Evolutionary conservation across 2,888 invertebrate species (phyloP).

Genomic region (Eilema caniola): DNA sequence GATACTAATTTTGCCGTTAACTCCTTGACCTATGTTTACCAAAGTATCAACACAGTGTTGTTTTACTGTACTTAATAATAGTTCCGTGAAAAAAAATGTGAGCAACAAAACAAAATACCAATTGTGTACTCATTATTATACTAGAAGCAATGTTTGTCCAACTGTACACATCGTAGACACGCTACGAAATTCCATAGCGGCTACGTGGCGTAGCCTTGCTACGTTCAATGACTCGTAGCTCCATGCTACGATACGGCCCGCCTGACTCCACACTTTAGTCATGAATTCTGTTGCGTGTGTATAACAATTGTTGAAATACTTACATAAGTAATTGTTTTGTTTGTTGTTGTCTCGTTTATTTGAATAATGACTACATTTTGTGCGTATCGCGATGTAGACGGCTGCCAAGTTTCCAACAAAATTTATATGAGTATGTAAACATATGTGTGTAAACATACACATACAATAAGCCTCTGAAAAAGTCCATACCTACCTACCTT

Average conservation of each 20-base stretch:
- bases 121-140: no score
- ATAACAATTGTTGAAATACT: background rate
- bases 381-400: background rate
- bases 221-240: conserved; percentile 29
- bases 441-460: no score
- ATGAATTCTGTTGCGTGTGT: conserved; percentile 1
- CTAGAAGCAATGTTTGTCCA: background rate
- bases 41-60: background rate
- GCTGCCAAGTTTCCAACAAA: background rate
- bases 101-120: background rate
- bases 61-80: background rate
- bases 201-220: conserved; percentile 15
- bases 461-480: no score
- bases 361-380: background rate
- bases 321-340: conserved; percentile 3
- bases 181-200: conserved; percentile 5
- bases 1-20: no score
- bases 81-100: background rate
- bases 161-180: background rate
- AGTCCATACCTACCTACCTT: no score
- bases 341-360: conserved; percentile 4
- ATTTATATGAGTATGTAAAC: no score
- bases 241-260: conserved; percentile 24
- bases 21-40: no score
- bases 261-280: background rate